Evolutionary conservation across 1,140 invertebrate genomes (phyloP).

Genomic region (Pseudomyrmex concolor): DNA sequence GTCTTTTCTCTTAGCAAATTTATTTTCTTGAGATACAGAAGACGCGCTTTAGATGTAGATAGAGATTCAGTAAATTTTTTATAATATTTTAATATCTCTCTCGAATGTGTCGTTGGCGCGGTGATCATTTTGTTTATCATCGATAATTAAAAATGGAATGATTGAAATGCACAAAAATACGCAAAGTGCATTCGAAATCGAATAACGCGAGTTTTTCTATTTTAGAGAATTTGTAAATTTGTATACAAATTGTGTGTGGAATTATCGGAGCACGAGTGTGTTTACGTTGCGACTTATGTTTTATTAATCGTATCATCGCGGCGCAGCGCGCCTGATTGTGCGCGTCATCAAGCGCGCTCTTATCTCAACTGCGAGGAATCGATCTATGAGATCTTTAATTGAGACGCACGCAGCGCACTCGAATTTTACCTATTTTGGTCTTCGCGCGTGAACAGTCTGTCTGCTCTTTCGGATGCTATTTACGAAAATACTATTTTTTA

Average conservation of each 20-base stretch:
- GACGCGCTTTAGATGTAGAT: too few species aligned
- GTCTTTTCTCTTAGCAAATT: slow-evolving; percentile 23
- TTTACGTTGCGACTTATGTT: slow-evolving; percentile 16
- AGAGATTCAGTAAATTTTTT: too few species aligned
- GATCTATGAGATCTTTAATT: slow-evolving; percentile 44
- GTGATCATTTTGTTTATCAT: too few species aligned
- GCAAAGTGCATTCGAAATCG: too few species aligned
- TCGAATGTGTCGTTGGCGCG: too few species aligned
- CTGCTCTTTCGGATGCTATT: background rate
- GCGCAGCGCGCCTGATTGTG: background rate
- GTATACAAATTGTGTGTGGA: too few species aligned
- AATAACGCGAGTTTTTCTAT: too few species aligned
- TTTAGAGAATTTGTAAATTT: too few species aligned
- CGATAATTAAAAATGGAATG: too few species aligned
- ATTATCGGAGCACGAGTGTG: background rate
- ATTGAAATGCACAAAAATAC: too few species aligned
- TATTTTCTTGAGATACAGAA: background rate
- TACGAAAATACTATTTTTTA: background rate
- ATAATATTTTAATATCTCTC: too few species aligned
- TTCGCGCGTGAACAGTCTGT: background rate
- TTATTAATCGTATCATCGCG: slow-evolving; percentile 27
- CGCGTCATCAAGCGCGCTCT: background rate
- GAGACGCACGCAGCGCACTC: slow-evolving; percentile 32
- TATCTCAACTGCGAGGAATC: background rate
- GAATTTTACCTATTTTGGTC: slow-evolving; percentile 14